A percentile compares a stretch with the other conserved stretches of the same genome.
These are phyloP conservation scores for Rhinogobio ventralis DNA, from an alignment of 2,797 vertebrate genomes.

Conservation along the genomic window DNA sequence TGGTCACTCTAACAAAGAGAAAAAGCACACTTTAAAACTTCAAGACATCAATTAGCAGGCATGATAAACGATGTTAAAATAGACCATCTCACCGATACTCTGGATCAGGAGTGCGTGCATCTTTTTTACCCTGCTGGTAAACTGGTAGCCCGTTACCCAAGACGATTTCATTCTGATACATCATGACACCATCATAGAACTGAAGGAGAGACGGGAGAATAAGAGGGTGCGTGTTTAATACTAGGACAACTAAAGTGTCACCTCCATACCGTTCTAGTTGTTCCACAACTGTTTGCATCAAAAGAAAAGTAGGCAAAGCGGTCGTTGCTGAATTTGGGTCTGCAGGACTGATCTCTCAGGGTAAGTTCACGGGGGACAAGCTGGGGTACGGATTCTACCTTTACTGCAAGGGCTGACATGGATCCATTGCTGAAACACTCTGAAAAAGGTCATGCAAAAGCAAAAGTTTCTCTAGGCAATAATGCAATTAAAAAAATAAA, in stretches of 20 bases:
- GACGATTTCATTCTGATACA: conserved; percentile 79
- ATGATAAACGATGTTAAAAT: not conserved
- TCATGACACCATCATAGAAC: conserved; percentile 75
- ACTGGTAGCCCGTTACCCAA: conserved; percentile 18
- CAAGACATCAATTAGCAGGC: not conserved
- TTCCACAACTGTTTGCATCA: conserved; percentile 74
- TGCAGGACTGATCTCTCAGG: conserved; percentile 78
- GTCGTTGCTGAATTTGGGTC: conserved; percentile 69
- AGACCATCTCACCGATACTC: conserved; percentile 70
- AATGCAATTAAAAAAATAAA: not conserved
- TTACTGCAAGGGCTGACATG: conserved; percentile 77
- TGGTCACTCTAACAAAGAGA: conserved; percentile 62
- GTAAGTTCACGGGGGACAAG: conserved; percentile 74
- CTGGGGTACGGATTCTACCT: conserved; percentile 71
- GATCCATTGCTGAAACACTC: conserved; percentile 84
- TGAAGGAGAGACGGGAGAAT: conserved; percentile 36
- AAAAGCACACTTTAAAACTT: rapidly evolving
- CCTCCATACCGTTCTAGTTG: conserved; percentile 70
- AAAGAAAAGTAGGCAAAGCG: conserved; percentile 77
- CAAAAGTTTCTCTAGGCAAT: not conserved
- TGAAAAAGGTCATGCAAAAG: conserved; percentile 53
- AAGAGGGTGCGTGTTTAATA: rapidly evolving
- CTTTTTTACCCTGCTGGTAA: conserved; percentile 2
- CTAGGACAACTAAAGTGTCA: not conserved
- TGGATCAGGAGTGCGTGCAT: conserved; percentile 16